phyloP scores from a whole-genome alignment of 2,113 vertebrate genomes.

The Hoplias malabaricus region DNA sequence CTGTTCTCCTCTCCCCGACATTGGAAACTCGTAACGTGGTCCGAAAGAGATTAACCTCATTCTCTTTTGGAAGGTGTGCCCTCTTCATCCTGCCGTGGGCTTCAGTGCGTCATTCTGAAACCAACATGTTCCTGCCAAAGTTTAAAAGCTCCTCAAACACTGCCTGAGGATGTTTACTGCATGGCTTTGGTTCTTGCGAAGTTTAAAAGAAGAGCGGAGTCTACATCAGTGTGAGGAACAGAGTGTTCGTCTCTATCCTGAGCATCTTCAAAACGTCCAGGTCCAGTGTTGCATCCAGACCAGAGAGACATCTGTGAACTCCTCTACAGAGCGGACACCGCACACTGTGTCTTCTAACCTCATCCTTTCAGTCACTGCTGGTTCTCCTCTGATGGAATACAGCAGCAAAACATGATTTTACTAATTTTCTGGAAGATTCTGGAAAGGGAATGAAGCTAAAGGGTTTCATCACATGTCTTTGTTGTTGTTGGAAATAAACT shows the following conservation, averaged over 20 bases:
- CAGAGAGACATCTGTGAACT: no score
- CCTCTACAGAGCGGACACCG: slow-evolving; percentile 35
- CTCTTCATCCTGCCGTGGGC: neutral
- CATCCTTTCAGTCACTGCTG: no score
- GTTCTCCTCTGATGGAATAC: no score
- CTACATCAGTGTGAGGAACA: neutral
- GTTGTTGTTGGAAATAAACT: no score
- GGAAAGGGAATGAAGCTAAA: no score
- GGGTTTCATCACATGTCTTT: no score
- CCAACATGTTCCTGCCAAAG: neutral
- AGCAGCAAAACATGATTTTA: no score
- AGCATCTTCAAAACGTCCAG: no score
- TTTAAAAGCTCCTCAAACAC: neutral
- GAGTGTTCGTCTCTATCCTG: neutral
- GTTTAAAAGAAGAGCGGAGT: neutral
- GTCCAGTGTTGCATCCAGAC: no score
- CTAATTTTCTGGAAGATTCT: no score
- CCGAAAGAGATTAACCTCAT: neutral
- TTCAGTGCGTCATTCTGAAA: neutral
- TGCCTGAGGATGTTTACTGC: neutral
- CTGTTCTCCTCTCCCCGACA: neutral
- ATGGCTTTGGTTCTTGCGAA: neutral
- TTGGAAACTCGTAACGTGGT: neutral
- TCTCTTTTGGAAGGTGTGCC: neutral
- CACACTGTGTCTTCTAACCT: no score